Evolutionary conservation across 2,797 vertebrate species (phyloP).

Genomic region (Heteromormyrus szaboi): DNA sequence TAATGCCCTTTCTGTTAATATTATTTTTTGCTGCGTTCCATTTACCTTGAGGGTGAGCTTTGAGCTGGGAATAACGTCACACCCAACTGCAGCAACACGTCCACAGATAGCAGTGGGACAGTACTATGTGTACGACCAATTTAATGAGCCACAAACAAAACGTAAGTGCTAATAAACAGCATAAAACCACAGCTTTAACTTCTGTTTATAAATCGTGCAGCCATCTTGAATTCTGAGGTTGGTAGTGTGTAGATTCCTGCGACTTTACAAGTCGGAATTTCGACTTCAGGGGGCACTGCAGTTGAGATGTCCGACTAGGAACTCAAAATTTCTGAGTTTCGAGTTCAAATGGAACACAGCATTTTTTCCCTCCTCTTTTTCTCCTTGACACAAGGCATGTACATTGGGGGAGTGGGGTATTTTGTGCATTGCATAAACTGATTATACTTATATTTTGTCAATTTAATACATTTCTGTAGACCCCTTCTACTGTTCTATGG

Average conservation of each 20-base stretch:
- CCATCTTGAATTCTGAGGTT: not conserved
- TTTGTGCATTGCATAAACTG: not conserved
- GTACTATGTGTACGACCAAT: not conserved
- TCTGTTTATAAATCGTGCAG: not conserved
- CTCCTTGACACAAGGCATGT: not conserved
- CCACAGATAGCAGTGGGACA: not conserved
- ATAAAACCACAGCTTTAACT: not conserved
- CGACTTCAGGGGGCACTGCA: not conserved
- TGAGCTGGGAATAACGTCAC: not conserved
- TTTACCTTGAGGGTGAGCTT: not conserved
- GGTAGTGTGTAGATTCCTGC: not conserved
- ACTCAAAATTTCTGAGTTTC: not conserved
- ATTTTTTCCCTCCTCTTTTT: not conserved
- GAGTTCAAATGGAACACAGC: not conserved
- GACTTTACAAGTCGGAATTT: not conserved
- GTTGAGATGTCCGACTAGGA: not conserved
- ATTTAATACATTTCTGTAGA: not conserved
- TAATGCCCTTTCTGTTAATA: not conserved
- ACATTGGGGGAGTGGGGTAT: not conserved
- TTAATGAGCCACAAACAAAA: not conserved
- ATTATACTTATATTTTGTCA: not conserved
- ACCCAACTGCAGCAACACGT: not conserved
- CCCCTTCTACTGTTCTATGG: not conserved
- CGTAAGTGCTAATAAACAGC: not conserved
- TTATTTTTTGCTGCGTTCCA: not conserved